Conservation (phyloP, 2,888 invertebrate genomes). For the Cantharis flavilabris region DNA sequence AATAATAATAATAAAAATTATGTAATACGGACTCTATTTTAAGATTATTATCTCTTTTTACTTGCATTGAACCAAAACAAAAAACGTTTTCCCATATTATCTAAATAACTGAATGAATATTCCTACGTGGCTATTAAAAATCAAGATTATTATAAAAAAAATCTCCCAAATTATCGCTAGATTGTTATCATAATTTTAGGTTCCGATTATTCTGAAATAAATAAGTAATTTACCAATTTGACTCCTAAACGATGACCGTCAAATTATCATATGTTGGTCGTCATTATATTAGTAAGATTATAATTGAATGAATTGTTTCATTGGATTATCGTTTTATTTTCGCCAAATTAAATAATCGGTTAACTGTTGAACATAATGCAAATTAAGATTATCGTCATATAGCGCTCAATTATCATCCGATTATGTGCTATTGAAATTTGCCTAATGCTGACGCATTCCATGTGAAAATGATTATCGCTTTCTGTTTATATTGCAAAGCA, state of each 20-base stretch:
- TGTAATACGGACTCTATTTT: no score
- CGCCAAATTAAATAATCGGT: not conserved
- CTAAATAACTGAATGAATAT: no score
- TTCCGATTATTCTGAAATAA: not conserved
- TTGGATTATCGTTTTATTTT: not conserved
- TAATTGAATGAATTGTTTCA: not conserved
- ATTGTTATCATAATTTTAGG: not conserved
- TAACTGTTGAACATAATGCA: not conserved
- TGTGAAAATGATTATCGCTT: not conserved
- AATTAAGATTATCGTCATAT: not conserved
- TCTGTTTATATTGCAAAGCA: not conserved
- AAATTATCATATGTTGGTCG: not conserved
- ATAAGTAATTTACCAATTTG: not conserved
- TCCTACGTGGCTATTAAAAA: no score
- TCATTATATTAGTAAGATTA: not conserved
- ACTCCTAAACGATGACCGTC: not conserved
- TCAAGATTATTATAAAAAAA: not conserved
- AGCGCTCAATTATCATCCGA: not conserved
- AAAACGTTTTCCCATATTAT: no score
- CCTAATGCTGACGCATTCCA: not conserved
- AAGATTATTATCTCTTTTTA: no score
- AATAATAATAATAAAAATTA: no score
- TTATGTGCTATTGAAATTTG: not conserved
- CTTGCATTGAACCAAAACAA: no score
- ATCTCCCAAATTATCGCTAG: not conserved